These are phyloP conservation scores for Ptilonorhynchus violaceus DNA, from an alignment of 2,113 vertebrate genomes.

Conservation along the genomic window DNA sequence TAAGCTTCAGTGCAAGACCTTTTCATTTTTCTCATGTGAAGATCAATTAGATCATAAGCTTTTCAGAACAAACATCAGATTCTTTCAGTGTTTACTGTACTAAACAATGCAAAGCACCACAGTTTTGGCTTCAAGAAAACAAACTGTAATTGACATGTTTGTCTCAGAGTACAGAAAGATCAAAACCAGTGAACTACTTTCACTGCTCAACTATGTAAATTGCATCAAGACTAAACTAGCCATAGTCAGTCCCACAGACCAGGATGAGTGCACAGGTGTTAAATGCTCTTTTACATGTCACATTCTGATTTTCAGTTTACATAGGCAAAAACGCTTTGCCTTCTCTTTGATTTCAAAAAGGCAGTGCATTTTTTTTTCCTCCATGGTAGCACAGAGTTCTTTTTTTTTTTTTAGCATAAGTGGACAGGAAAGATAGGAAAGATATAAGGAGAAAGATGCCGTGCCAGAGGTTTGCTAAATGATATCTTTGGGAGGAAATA, in stretches of 20 bases:
- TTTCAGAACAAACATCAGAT: slow-evolving; percentile 32
- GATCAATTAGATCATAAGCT: slow-evolving; percentile 50
- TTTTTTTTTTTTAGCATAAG: too few species aligned
- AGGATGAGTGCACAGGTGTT: neutral
- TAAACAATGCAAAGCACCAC: slow-evolving; percentile 45
- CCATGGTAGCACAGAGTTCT: fast-evolving
- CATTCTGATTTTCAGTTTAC: neutral
- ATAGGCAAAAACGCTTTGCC: neutral
- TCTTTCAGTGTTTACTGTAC: slow-evolving; percentile 9
- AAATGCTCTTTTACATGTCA: neutral
- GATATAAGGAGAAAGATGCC: neutral
- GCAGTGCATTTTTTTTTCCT: neutral
- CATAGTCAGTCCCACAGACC: neutral
- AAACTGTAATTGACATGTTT: slow-evolving; percentile 59
- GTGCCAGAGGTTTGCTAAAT: neutral
- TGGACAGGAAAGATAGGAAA: neutral
- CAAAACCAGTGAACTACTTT: slow-evolving; percentile 42
- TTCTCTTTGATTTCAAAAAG: slow-evolving; percentile 2
- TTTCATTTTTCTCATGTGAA: slow-evolving; percentile 54
- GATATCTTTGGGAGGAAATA: neutral
- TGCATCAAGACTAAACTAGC: neutral
- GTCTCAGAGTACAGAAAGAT: slow-evolving; percentile 27
- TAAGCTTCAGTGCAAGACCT: slow-evolving; percentile 50
- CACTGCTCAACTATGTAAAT: neutral
- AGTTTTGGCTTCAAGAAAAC: slow-evolving; percentile 40